These are phyloP conservation scores for Bubo scandiacus DNA, from an alignment of 2,113 vertebrate species.

Conservation along the genomic window DNA sequence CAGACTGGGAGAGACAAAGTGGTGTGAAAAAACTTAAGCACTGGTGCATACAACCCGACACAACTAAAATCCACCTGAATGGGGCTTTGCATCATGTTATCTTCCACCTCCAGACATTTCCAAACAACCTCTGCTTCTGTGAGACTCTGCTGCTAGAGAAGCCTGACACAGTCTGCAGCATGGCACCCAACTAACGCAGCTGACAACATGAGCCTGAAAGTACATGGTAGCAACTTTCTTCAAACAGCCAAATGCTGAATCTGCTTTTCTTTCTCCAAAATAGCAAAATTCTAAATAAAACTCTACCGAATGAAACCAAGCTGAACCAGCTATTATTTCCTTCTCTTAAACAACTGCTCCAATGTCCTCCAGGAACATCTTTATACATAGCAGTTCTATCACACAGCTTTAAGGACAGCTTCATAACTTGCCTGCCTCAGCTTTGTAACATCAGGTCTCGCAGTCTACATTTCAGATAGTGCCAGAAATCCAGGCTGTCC, in stretches of 20 bases:
- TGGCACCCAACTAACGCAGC: fast-evolving
- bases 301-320: neutral
- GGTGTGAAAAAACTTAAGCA: fast-evolving
- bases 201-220: neutral
- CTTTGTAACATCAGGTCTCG: neutral
- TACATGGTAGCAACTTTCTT: neutral
- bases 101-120: neutral
- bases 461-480: neutral
- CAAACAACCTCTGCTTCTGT: neutral
- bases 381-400: neutral
- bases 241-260: neutral
- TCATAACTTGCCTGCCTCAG: neutral
- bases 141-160: neutral
- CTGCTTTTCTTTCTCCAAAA: neutral
- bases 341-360: neutral
- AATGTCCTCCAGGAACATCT: neutral
- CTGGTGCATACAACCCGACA: neutral
- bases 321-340: neutral
- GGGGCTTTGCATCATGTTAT: neutral
- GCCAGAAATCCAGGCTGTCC: neutral
- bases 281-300: neutral
- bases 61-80: neutral
- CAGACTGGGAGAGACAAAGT: neutral
- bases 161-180: neutral
- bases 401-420: neutral